A percentile compares a stretch with the other conserved stretches of the same genome.
Evolutionary conservation across 2,888 invertebrate species (phyloP).

Genomic region (Icerya purchasi): DNA sequence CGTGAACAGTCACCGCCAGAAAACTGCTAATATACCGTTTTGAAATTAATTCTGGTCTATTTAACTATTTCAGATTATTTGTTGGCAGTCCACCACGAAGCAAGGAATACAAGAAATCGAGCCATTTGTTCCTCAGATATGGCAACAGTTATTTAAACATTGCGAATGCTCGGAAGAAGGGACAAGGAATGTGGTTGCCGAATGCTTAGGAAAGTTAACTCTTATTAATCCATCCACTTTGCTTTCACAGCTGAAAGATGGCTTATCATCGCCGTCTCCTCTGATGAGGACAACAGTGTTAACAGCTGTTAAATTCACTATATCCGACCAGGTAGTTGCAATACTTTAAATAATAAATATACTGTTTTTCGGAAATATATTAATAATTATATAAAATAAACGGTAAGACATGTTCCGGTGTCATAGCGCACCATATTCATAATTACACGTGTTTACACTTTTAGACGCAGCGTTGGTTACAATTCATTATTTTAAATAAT

Average conservation of each 20-base stretch:
- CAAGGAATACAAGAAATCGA: slow-evolving; percentile 52
- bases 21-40: too few relatives aligned
- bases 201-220: slow-evolving; percentile 90
- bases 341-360: too few relatives aligned
- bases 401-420: too few relatives aligned
- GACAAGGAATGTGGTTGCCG: slow-evolving; percentile 93
- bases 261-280: slow-evolving; percentile 55
- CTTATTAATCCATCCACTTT: slow-evolving; percentile 74
- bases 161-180: slow-evolving; percentile 96
- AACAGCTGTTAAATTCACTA: slow-evolving; percentile 95
- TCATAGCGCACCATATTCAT: too few relatives aligned
- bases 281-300: slow-evolving; percentile 88
- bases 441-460: too few relatives aligned
- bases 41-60: too few relatives aligned
- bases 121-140: slow-evolving; percentile 68
- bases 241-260: slow-evolving; percentile 67
- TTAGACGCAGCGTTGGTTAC: too few relatives aligned
- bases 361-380: neutral
- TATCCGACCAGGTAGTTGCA: slow-evolving; percentile 71
- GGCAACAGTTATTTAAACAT: slow-evolving; percentile 79
- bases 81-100: slow-evolving; percentile 52
- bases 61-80: too few relatives aligned
- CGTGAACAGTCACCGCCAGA: too few relatives aligned
- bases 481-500: too few relatives aligned
- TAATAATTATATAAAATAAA: too few relatives aligned